phyloP scores from a whole-genome alignment of 2,888 invertebrate species.

The Hydraecia micacea region DNA sequence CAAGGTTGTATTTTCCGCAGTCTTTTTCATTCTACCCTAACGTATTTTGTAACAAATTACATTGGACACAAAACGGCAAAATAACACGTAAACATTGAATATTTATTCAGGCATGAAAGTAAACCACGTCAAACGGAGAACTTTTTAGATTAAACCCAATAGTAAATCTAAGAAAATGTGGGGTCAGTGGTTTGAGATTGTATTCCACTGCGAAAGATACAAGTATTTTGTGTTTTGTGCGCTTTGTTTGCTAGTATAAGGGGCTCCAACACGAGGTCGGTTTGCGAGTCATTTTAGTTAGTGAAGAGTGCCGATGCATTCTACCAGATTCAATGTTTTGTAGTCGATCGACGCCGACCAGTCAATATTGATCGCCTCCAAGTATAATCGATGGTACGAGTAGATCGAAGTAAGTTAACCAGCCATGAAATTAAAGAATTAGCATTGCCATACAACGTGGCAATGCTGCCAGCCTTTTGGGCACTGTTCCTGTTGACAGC shows the following conservation, averaged over 20 bases:
- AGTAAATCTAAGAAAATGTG: slow-evolving; percentile 63
- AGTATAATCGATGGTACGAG: no score
- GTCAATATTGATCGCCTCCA: no score
- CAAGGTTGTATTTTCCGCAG: no score
- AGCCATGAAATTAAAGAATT: no score
- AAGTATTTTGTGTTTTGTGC: background rate
- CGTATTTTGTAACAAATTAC: background rate
- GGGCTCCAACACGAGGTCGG: background rate
- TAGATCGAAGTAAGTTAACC: no score
- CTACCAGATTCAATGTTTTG: no score
- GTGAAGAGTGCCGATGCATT: no score
- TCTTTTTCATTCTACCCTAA: background rate
- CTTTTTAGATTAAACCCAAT: slow-evolving; percentile 66
- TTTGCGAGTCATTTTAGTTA: background rate
- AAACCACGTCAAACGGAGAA: slow-evolving; percentile 63
- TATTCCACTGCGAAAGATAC: slow-evolving; percentile 26
- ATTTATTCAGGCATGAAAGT: slow-evolving; percentile 68
- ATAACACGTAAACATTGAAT: slow-evolving; percentile 64
- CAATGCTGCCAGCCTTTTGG: no score
- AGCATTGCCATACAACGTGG: no score
- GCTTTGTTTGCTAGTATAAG: background rate
- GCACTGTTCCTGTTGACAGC: no score
- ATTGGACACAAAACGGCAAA: slow-evolving; percentile 23
- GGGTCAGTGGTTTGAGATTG: slow-evolving; percentile 41
- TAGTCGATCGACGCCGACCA: no score